These are phyloP conservation scores for Brienomyrus brachyistius DNA, from an alignment of 2,113 vertebrate species.

Conservation along the genomic window DNA sequence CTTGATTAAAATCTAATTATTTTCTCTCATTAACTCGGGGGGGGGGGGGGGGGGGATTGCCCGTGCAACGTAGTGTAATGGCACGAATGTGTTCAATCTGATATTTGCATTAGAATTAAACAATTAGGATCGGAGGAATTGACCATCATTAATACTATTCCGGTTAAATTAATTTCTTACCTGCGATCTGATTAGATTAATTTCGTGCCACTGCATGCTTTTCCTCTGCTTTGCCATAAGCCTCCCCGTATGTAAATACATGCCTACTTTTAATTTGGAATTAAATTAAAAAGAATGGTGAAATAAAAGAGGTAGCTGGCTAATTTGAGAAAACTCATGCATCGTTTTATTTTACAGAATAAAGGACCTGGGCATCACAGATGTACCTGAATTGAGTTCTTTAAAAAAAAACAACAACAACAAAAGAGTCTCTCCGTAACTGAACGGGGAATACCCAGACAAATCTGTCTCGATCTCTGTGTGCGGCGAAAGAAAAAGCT, in stretches of 20 bases:
- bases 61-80: slow-evolving; percentile 36
- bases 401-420: slow-evolving; percentile 23
- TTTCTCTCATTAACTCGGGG: slow-evolving; percentile 41
- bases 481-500: slow-evolving; percentile 32
- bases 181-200: slow-evolving; percentile 48
- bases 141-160: slow-evolving; percentile 44
- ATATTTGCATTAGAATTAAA: slow-evolving; percentile 49
- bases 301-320: not conserved
- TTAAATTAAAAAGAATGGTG: slow-evolving; percentile 8
- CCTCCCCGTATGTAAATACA: slow-evolving; percentile 38
- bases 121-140: slow-evolving; percentile 41
- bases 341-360: not conserved
- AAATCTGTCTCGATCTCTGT: slow-evolving; percentile 36
- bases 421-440: slow-evolving; percentile 22
- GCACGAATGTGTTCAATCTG: slow-evolving; percentile 38
- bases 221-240: slow-evolving; percentile 30
- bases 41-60: no score
- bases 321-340: not conserved
- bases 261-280: slow-evolving; percentile 13
- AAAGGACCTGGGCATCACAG: slow-evolving; percentile 14
- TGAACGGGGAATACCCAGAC: slow-evolving; percentile 12
- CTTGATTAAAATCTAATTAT: slow-evolving; percentile 48
- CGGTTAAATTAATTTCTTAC: slow-evolving; percentile 46
- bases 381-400: slow-evolving; percentile 14
- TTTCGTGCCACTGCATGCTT: slow-evolving; percentile 50